A percentile compares a stretch with the other conserved stretches of the same genome.
Evolutionary conservation across 2,113 vertebrate genomes (phyloP).

Genomic region (Bubo bubo): DNA sequence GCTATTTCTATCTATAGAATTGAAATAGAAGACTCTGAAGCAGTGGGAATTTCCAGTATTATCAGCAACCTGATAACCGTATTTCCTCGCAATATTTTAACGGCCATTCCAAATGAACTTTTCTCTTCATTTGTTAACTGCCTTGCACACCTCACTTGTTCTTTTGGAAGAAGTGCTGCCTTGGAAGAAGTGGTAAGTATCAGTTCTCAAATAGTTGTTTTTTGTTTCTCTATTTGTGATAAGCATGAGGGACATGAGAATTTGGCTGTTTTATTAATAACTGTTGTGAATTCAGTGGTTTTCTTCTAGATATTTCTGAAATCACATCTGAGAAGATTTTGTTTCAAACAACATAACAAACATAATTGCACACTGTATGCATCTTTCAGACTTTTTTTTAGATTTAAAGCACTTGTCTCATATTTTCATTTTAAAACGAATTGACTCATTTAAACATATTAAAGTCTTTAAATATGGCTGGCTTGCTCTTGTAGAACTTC

Average conservation of each 20-base stretch:
- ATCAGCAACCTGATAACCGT: slow-evolving; percentile 98
- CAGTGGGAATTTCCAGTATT: slow-evolving; percentile 95
- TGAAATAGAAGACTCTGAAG: slow-evolving; percentile 98
- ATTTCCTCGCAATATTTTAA: slow-evolving; percentile 91
- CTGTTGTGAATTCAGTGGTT: neutral
- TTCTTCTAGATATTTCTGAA: neutral
- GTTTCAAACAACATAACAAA: neutral
- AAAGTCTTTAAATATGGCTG: neutral
- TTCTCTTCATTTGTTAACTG: slow-evolving; percentile 98
- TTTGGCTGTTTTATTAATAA: neutral
- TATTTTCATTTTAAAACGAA: neutral
- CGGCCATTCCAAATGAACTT: slow-evolving; percentile 93
- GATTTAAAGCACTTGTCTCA: neutral
- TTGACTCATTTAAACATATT: neutral
- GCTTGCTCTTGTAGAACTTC: neutral
- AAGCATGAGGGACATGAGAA: neutral
- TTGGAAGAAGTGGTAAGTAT: slow-evolving; percentile 95
- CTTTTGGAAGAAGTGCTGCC: slow-evolving; percentile 96
- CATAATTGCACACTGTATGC: neutral
- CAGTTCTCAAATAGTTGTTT: neutral
- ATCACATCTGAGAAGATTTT: neutral
- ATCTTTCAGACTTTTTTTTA: neutral
- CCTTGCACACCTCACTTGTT: slow-evolving; percentile 95
- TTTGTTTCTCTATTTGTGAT: neutral
- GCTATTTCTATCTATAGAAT: slow-evolving; percentile 81